Percentiles rank a stretch among this genome's conserved stretches.
phyloP scores from a whole-genome alignment of 2,797 vertebrate genomes.

The Dicrostonyx torquatus region DNA sequence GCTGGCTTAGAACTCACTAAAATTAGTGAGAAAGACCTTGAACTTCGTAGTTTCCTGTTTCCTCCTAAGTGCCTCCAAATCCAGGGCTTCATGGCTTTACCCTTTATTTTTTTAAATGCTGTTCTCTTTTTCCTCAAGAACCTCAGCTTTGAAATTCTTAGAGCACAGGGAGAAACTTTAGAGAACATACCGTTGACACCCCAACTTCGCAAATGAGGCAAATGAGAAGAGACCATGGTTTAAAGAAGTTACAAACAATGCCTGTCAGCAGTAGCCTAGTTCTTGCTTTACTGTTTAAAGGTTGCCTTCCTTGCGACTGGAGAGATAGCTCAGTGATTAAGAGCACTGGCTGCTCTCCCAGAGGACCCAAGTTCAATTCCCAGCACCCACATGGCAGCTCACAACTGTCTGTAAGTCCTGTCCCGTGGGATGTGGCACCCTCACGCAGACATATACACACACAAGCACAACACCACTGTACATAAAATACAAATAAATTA shows the following conservation, averaged over 20 bases:
- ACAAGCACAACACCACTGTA: too few relatives aligned
- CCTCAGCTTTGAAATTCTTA: slow-evolving; percentile 8
- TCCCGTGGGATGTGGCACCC: too few relatives aligned
- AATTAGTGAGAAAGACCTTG: not conserved
- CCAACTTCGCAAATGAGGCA: not conserved
- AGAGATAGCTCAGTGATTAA: too few relatives aligned
- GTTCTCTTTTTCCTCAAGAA: slow-evolving; percentile 29
- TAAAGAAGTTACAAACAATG: not conserved
- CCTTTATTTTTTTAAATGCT: not conserved
- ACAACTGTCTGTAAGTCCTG: too few relatives aligned
- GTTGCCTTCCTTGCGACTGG: not conserved
- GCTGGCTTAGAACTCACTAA: not conserved
- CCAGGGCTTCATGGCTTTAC: not conserved
- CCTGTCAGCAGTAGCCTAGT: not conserved
- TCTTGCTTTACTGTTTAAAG: not conserved
- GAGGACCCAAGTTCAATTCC: too few relatives aligned
- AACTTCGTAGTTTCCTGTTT: not conserved
- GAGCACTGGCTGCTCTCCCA: too few relatives aligned
- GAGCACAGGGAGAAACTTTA: not conserved
- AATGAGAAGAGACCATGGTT: not conserved
- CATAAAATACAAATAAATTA: too few relatives aligned
- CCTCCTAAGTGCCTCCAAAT: not conserved
- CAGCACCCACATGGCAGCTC: too few relatives aligned
- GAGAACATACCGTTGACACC: not conserved
- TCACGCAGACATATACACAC: too few relatives aligned